Base-by-base conservation (phyloP, 2,888 invertebrate genomes). In the Drosophila greeni region DNA sequence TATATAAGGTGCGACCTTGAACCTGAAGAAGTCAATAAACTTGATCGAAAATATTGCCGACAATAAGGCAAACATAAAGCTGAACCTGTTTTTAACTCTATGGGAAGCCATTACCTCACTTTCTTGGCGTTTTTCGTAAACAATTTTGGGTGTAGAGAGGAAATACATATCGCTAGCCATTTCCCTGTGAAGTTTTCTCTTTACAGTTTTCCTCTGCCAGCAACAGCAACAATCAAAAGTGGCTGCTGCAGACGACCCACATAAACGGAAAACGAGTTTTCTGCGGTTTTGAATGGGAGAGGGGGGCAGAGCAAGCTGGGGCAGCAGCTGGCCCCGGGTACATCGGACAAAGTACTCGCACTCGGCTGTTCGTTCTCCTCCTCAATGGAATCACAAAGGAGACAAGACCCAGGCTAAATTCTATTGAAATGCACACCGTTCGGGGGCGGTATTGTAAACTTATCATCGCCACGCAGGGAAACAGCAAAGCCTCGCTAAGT, bases 21-120 rank as follows among this genome's bases (percentile, higher is more conserved):
- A 84, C 81, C 77, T 82, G 81, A 82, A 65, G 33, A 67, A 82
- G 81, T 84, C 83, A 80, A 82, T 77, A 75, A 75, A 80, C 77
- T 76, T 62, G 31, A 18, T 33, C n/a, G 33, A 33, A 20, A 26
- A 31, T 47, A 52, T 29, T 6, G 20, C 36, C 12, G 16, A 23
- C 33, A 43, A 31, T 43, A 43, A 31, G 16, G 16, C 6, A 53
- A 53, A 24, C 40, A 42, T 23, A 2, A 24, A 12, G 31, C 29
- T 2, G 29, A 45, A 45, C 45, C 29, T 5, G 29, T 45, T 5
- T 31, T 14, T 5, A 31, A 31, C 31, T 29, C 42, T 7, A 20
- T 14, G 0, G 43, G 16, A 31, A 14, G 18, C 5, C 29, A 47
- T 47, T 31, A 47, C 31, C 31, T 20, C 45, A 47, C 45, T 20